Conservation (phyloP, 2,797 vertebrate species). For the Megalops cyprinoides region DNA sequence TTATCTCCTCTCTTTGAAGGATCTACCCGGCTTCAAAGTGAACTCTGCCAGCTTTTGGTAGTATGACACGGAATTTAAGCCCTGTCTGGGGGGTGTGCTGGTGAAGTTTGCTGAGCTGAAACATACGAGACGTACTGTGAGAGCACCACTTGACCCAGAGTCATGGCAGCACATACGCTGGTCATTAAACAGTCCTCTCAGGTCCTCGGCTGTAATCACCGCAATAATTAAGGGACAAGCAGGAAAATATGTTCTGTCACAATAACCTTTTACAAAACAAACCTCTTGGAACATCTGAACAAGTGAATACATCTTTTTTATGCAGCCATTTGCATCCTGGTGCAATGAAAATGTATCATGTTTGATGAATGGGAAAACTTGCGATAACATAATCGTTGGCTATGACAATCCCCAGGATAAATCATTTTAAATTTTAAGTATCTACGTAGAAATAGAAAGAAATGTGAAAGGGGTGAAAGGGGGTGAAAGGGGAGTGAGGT, state of each 20-base stretch:
- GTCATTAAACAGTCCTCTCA: background rate
- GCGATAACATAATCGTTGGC: background rate
- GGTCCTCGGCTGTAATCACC: background rate
- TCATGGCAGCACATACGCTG: background rate
- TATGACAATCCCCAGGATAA: background rate
- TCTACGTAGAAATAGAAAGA: background rate
- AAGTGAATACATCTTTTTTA: background rate
- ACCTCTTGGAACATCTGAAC: background rate
- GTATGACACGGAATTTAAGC: conserved; percentile 51
- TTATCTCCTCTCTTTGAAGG: conserved; percentile 63
- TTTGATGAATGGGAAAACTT: background rate
- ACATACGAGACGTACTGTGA: background rate
- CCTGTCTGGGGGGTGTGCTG: background rate
- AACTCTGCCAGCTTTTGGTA: conserved; percentile 58
- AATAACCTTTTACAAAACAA: background rate
- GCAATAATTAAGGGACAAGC: too few relatives aligned
- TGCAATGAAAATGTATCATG: background rate
- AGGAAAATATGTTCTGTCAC: background rate
- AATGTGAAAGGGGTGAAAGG: background rate
- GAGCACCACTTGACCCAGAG: background rate
- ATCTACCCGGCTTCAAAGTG: conserved; percentile 65
- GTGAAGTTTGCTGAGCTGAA: conserved; percentile 13
- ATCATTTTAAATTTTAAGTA: background rate
- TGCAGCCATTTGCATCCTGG: too few relatives aligned
- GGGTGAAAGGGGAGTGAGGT: background rate